Evolutionary conservation across 2,113 vertebrate genomes (phyloP).

Genomic region (Ailurus styani): DNA sequence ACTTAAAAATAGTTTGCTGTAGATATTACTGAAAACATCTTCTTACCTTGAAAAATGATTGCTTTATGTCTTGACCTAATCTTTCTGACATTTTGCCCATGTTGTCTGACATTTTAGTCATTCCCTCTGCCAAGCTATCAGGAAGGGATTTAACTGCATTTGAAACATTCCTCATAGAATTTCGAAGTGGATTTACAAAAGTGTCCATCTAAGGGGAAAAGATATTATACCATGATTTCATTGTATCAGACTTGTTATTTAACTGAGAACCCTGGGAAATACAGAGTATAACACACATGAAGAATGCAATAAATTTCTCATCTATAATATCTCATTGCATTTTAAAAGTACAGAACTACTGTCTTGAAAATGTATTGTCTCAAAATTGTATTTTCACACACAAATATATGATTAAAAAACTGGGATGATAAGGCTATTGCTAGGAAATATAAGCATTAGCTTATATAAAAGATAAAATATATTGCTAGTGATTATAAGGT

Average conservation of each 20-base stretch:
- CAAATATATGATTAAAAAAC: neutral
- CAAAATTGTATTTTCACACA: slow-evolving; percentile 9
- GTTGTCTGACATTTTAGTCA: slow-evolving; percentile 99
- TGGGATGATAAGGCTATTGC: neutral
- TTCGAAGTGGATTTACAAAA: slow-evolving; percentile 97
- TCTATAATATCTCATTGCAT: neutral
- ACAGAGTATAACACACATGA: slow-evolving; percentile 31
- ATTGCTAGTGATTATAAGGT: neutral
- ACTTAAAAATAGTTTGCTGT: slow-evolving; percentile 30
- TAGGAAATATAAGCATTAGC: neutral
- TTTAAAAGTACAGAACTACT: neutral
- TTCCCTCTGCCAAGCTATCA: slow-evolving; percentile 97
- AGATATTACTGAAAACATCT: slow-evolving; percentile 14
- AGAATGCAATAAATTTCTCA: neutral
- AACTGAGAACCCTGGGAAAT: slow-evolving; percentile 58
- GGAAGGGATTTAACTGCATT: slow-evolving; percentile 97
- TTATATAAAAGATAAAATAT: neutral
- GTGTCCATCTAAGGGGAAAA: slow-evolving; percentile 94
- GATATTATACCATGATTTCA: slow-evolving; percentile 61
- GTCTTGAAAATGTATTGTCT: neutral
- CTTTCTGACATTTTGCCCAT: slow-evolving; percentile 98
- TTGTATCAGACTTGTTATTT: neutral
- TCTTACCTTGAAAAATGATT: slow-evolving; percentile 97
- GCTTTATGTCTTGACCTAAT: slow-evolving; percentile 96
- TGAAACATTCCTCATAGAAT: slow-evolving; percentile 98